A percentile compares a stretch with the other conserved stretches of the same genome.
Conservation (phyloP, 1,140 invertebrate genomes). For the Calephelis virginiensis region DNA sequence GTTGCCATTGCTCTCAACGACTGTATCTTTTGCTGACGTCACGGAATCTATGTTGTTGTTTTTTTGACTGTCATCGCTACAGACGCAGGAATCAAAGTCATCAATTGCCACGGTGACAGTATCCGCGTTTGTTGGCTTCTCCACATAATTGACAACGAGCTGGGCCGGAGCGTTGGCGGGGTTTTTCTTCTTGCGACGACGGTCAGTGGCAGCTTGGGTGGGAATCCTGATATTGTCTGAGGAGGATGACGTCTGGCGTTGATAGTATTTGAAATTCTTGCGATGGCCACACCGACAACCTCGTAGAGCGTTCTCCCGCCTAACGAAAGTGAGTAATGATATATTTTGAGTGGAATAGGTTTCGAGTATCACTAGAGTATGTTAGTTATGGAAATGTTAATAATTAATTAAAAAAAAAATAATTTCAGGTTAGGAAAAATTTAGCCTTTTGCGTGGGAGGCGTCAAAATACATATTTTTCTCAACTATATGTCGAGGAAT, state of each 20-base stretch:
- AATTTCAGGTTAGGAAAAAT: no score
- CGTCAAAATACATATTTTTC: no score
- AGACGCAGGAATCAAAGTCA: conserved; percentile 30
- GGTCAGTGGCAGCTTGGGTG: conserved; percentile 18
- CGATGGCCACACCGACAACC: conserved; percentile 60
- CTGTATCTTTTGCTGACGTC: conserved; percentile 34
- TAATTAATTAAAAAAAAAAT: no score
- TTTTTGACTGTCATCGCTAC: conserved; percentile 30
- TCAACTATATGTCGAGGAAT: no score
- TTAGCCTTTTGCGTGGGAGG: no score
- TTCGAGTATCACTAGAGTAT: no score
- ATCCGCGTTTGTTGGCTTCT: conserved; percentile 28
- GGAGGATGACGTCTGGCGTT: conserved; percentile 61
- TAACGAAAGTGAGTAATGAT: conserved; percentile 27
- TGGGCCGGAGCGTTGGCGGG: conserved; percentile 28
- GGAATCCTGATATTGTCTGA: conserved; percentile 47
- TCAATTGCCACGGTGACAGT: conserved; percentile 30
- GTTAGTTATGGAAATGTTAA: no score
- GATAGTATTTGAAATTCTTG: conserved; percentile 50
- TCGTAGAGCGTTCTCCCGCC: conserved; percentile 61
- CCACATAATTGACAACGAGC: conserved; percentile 40
- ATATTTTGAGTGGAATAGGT: not conserved
- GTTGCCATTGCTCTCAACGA: conserved; percentile 55
- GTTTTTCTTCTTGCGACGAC: conserved; percentile 37
- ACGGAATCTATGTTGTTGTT: conserved; percentile 44